Conservation (phyloP, 2,888 invertebrate species). For the Thera obeliscata region DNA sequence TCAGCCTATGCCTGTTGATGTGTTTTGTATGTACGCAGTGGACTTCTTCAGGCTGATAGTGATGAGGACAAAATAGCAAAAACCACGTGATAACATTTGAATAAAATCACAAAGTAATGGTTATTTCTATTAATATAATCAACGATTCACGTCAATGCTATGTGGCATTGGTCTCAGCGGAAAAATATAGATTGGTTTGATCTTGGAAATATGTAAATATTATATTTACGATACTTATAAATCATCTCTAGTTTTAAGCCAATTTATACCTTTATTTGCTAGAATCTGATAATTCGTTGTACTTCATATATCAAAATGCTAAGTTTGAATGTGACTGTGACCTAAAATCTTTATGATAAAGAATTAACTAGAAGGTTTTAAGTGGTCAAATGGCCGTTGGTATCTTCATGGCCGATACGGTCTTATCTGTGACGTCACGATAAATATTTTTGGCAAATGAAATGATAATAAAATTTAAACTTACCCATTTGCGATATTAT, state of each 20-base stretch:
- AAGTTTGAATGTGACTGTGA: neutral
- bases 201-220: slow-evolving; percentile 12
- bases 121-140: slow-evolving; percentile 1
- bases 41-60: neutral
- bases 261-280: neutral
- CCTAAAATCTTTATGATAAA: slow-evolving; percentile 2
- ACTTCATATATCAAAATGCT: neutral
- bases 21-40: neutral
- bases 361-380: neutral
- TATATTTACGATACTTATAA: neutral
- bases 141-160: slow-evolving; percentile 3
- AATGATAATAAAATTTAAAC: neutral
- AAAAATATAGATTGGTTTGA: slow-evolving; percentile 12
- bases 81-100: neutral
- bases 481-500: neutral
- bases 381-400: neutral
- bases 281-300: neutral
- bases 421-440: slow-evolving; percentile 16
- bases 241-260: neutral
- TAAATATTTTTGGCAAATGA: neutral
- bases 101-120: too few relatives aligned
- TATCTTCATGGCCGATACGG: slow-evolving; percentile 6
- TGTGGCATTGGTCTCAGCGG: slow-evolving; percentile 18
- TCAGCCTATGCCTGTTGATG: too few relatives aligned
- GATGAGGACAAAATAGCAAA: neutral